Base-by-base conservation (phyloP, 2,113 vertebrate genomes). In the Lichenostomus cassidix region DNA sequence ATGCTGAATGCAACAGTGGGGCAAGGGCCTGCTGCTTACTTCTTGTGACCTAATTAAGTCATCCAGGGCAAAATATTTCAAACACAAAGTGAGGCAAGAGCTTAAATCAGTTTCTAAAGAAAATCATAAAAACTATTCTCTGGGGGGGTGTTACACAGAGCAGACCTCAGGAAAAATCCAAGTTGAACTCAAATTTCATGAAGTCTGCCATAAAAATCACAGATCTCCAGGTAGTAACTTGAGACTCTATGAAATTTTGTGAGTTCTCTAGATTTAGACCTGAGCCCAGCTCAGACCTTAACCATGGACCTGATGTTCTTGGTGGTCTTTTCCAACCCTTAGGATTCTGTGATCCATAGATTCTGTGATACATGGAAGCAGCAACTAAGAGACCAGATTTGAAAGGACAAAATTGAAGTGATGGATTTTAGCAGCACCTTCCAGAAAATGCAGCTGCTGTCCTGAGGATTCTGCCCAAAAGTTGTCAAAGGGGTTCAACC, bases 41-140 rank as follows among this genome's bases (percentile, higher is more conserved):
- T 95, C n/a, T 7, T 20, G 28, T 58, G 68, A 59, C 88, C 89
- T 93, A 97, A 96, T 96, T 97, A 97, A 97, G 93, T 95, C 94
- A 88, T 60, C 67, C 8, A 11, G 92, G 63, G 41, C 59, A 35
- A 87, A 88, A 50, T 21, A 64, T 42, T 82, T 87, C 39, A 65
- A 94, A 81, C 19, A 69, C 9, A 56, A 89, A 76, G 20, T 35
- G 17, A 82, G 10, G 33, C 22, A 87, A 93, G 22, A 37, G 27
- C 12, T 59, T 50, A 59, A 74, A 58, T 50, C 28, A 44, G n/a
- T 89, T 94, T 71, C 68, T 74, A 49, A 93, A 70, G 17, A 78
- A 90, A 69, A 59, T 33, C 5, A 21, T 63, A 39, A 29, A 70
- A 82, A 11, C 5, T 92, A 1, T 62, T 60, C 59, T 83, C 31